Percentiles rank a stretch among this genome's conserved stretches.
Evolutionary conservation across 2,888 invertebrate genomes (phyloP).

Genomic region (Scaeva pyrastri): DNA sequence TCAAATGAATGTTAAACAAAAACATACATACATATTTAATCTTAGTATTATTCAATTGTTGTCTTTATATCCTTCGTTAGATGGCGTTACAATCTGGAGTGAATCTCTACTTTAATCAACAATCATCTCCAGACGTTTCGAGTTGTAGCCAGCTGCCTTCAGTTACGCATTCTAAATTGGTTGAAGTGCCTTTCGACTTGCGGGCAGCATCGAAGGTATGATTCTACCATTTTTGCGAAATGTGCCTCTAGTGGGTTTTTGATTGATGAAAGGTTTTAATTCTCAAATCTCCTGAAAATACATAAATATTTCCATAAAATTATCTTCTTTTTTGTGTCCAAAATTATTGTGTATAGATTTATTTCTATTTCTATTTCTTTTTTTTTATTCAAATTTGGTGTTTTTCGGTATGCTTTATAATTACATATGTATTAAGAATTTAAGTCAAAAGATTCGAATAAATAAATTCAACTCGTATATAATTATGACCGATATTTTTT

Average conservation of each 20-base stretch:
- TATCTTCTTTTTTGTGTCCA: neutral
- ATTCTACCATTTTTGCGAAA: conserved; percentile 60
- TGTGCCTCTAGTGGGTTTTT: conserved; percentile 51
- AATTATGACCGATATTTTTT: too few relatives aligned
- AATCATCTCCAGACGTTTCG: conserved; percentile 71
- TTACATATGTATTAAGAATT: too few relatives aligned
- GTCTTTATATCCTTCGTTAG: conserved; percentile 70
- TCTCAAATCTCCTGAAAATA: neutral
- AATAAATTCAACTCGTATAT: too few relatives aligned
- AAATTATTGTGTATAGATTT: too few relatives aligned
- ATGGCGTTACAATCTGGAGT: conserved; percentile 74
- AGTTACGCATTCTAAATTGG: conserved; percentile 69
- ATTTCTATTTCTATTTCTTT: too few relatives aligned
- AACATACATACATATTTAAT: neutral
- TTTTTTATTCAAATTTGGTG: too few relatives aligned
- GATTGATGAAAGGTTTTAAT: conserved; percentile 3
- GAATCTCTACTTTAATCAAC: conserved; percentile 71
- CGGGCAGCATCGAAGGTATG: conserved; percentile 72
- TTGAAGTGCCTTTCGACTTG: conserved; percentile 73
- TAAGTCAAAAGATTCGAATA: too few relatives aligned
- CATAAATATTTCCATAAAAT: neutral
- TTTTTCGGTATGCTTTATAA: too few relatives aligned
- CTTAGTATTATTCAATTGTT: conserved; percentile 49
- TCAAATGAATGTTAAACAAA: neutral
- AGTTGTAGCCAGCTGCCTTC: conserved; percentile 72